Evolutionary conservation across 37 sponge, comb jelly and placozoan species (phyloP), one percentile per base, ranked within the genome.

Genomic region (Eunapius fragilis): DNA sequence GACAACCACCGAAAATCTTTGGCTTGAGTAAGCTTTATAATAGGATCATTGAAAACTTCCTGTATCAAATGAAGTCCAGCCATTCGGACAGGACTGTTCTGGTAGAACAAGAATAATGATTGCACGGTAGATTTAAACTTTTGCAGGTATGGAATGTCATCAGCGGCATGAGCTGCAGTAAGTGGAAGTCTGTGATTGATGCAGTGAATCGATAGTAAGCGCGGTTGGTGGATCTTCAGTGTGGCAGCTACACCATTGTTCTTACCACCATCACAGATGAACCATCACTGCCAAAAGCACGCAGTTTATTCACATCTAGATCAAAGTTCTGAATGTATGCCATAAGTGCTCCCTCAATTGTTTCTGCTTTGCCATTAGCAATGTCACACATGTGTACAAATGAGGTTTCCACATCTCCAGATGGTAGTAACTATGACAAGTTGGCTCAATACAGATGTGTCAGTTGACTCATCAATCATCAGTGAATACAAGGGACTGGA

Each of bases 271-370:
- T 90, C 25, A 90, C 90, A 34, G 86, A 31, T 31, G 90, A 81
- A 7, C 90, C 90, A 80, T 83, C 89, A 78, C 89, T 89, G 26
- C 89, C 89, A 38, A 89, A 78, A 28, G 80, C 89, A 70, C 80
- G 26, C 17, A 89, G 49, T 72, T 78, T 83, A 2, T 67, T 38
- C 13, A 88, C 25, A 5, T 76, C 22, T 76, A 82, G 82, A 2
- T 26, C 27, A 36, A 82, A 82, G 70, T 85, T 86, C 35, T 26
- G 1, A 31, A 90, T 72, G 47, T 81, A 76, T 35, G n/a, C 25
- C 34, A 77, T 23, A 76, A 81, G 75, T 26, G 86, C 86, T 50
- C 32, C 77, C 28, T 78, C 80, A 73, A 80, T 87, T 14, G 68
- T 87, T 26, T 69, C 75, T 25, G 87, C 87, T 75, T 26, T 87